Percentiles rank a stretch among this genome's conserved stretches.
Evolutionary conservation across 2,113 vertebrate genomes (phyloP).

Genomic region (Triplophysa dalaica): DNA sequence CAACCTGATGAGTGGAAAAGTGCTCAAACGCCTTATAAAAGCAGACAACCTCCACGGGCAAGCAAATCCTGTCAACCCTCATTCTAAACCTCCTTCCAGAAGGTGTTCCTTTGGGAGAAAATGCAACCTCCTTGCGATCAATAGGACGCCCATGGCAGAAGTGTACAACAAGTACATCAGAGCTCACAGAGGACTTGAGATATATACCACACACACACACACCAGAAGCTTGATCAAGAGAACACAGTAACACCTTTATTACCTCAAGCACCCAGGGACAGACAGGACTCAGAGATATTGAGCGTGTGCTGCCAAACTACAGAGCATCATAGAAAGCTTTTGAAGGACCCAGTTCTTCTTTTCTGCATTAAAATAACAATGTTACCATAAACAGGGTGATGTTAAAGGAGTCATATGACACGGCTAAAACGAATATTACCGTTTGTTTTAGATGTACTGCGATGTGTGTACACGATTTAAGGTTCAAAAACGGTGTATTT

Average conservation of each 20-base stretch:
- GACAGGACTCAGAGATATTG: background rate
- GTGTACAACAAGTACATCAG: background rate
- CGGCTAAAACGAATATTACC: too few relatives aligned
- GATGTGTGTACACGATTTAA: too few relatives aligned
- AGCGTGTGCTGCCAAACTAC: background rate
- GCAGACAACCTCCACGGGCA: background rate
- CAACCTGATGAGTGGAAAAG: background rate
- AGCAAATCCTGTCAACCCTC: background rate
- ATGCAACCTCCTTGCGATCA: background rate
- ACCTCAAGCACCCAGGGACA: background rate
- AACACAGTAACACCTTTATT: background rate
- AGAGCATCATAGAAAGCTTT: background rate
- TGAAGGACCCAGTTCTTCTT: too few relatives aligned
- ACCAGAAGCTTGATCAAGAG: background rate
- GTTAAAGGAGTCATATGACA: too few relatives aligned
- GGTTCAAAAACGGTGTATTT: too few relatives aligned
- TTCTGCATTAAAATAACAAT: too few relatives aligned
- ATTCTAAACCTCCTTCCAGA: constrained; percentile 54
- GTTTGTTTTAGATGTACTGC: too few relatives aligned
- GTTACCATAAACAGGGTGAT: too few relatives aligned
- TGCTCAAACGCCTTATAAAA: too few relatives aligned
- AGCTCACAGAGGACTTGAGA: background rate
- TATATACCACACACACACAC: background rate
- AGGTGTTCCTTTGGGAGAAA: constrained; percentile 35
- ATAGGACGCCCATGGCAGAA: background rate